Evolutionary conservation across 2,113 vertebrate species (phyloP).

Genomic region (Quiscalus mexicanus): DNA sequence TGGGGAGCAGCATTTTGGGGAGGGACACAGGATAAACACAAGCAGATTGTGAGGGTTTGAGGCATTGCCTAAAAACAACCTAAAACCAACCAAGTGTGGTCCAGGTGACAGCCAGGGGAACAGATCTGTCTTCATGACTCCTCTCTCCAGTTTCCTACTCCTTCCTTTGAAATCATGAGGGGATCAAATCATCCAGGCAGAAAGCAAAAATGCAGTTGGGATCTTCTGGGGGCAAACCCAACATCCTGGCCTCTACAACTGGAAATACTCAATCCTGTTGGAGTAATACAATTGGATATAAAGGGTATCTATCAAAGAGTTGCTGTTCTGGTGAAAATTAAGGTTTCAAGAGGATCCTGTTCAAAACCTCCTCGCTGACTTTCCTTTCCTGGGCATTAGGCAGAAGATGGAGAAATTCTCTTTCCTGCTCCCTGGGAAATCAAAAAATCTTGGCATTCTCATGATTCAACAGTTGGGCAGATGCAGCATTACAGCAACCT

Average conservation of each 20-base stretch:
- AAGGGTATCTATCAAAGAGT: neutral
- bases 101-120: neutral
- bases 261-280: neutral
- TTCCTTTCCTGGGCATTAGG: conserved; percentile 23
- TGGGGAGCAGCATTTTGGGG: neutral
- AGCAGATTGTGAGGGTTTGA: neutral
- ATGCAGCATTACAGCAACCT: neutral
- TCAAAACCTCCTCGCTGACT: conserved; percentile 17
- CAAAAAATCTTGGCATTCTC: conserved; percentile 26
- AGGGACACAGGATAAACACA: neutral
- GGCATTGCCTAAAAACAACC: neutral
- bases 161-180: neutral
- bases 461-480: neutral
- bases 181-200: neutral
- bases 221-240: neutral
- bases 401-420: conserved; percentile 19
- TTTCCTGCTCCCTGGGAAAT: conserved; percentile 42
- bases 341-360: conserved; percentile 29
- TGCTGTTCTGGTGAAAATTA: neutral
- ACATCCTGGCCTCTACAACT: neutral
- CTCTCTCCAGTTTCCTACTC: neutral
- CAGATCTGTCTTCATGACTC: neutral
- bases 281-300: neutral
- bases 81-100: neutral
- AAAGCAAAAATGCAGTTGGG: neutral